Base-by-base conservation (phyloP, 2,113 vertebrate species). In the Melanotaenia duboulayi region DNA sequence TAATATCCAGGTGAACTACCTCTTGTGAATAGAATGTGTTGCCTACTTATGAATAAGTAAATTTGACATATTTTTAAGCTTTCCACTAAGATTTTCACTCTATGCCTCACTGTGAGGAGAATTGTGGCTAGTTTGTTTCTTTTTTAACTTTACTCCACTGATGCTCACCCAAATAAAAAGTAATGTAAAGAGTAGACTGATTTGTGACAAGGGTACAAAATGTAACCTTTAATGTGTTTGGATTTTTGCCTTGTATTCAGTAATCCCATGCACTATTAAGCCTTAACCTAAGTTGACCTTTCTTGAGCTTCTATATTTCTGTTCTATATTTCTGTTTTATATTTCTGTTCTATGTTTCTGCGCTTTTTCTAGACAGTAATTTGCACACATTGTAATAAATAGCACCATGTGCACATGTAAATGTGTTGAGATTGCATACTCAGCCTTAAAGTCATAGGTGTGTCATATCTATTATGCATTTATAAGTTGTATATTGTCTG, bases 1-100 rank as follows among this genome's bases (percentile, higher is more conserved):
- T 73, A 85, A 81, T 70, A 84, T 83, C 71, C 81, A 87, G 81
- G 74, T 91, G 84, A 92, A 89, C 94, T 94, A 94, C 92, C 94
- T 94, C 93, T 68, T 90, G 88, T 91, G 85, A 83, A 89, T 78
- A 84, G 35, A 89, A 76, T 77, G 64, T 71, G 71, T 88, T 83
- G 84, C 82, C 80, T 87, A 83, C 85, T 88, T 87, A 83, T 85
- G 65, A 78, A 74, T 86, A 69, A 68, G 19, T 71, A 32, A 10
- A 71, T 68, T 65, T 77, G 46, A 90, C 56, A 71, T 78, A 56
- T 79, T 84, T 84, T 35, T 81, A 84, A 83, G 56, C 84, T 75
- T 71, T 66, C 56, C 25, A 50, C 39, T 70, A 65, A 82, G 48
- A 75, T 81, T 69, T 60, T 60, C 82, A 77, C 76, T 69, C 74